A percentile compares a stretch with the other conserved stretches of the same genome.
phyloP scores from a whole-genome alignment of 1,140 invertebrate species.

The Phenacoccus solenopsis region DNA sequence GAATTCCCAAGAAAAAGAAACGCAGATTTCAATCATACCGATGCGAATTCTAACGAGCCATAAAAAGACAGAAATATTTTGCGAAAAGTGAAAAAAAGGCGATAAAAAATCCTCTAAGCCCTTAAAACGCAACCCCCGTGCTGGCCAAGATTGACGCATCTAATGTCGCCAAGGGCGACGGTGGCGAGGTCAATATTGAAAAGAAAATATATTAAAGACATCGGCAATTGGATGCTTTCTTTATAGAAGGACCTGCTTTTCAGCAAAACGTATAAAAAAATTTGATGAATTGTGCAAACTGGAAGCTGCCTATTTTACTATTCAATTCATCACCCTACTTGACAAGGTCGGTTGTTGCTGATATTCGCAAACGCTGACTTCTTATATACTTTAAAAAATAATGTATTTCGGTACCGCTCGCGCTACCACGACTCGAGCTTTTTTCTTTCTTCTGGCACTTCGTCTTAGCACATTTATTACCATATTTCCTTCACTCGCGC shows the following conservation, averaged over 20 bases:
- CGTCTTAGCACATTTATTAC: neutral
- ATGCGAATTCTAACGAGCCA: too few species aligned
- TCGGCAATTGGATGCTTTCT: neutral
- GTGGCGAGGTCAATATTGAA: neutral
- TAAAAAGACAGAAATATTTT: too few species aligned
- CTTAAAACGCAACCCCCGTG: too few species aligned
- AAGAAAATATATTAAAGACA: slow-evolving; percentile 3
- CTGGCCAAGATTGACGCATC: neutral
- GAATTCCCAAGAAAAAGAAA: too few species aligned
- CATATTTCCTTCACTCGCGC: neutral
- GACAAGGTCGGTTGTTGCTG: neutral
- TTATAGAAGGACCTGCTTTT: neutral
- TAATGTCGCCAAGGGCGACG: neutral
- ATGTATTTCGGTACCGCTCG: neutral
- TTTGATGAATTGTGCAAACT: neutral
- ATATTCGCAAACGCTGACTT: neutral
- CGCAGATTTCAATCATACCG: too few species aligned
- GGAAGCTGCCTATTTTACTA: slow-evolving; percentile 1
- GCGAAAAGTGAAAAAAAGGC: too few species aligned
- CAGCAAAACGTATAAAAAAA: neutral
- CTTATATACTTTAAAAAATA: neutral
- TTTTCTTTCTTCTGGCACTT: neutral
- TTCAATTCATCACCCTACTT: neutral
- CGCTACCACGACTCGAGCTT: too few species aligned
- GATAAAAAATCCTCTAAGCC: too few species aligned